Evolutionary conservation across 2,113 vertebrate genomes (phyloP).

Genomic region (Cynopterus brachyotis): DNA sequence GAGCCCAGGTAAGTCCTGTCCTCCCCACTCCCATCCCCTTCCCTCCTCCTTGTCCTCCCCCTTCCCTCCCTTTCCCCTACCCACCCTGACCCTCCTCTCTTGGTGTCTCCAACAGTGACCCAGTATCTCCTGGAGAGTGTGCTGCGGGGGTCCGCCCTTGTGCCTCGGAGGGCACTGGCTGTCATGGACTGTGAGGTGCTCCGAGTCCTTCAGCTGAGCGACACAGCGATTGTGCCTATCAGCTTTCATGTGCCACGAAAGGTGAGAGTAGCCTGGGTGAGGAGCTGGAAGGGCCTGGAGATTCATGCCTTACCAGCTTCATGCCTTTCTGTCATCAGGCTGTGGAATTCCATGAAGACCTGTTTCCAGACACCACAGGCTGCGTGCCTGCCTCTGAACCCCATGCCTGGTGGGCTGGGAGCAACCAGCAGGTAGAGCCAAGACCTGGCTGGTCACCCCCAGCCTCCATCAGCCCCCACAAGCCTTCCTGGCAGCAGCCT

Average conservation of each 20-base stretch:
- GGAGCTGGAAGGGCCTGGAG: background rate
- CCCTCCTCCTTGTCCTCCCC: rapidly evolving
- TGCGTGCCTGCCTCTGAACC: slow-evolving; percentile 82
- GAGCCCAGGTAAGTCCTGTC: slow-evolving; percentile 86
- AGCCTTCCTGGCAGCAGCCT: background rate
- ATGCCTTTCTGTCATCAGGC: slow-evolving; percentile 76
- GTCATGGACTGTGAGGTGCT: slow-evolving; percentile 93
- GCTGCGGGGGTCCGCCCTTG: slow-evolving; percentile 85
- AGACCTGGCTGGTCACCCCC: background rate
- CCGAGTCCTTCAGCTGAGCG: slow-evolving; percentile 92
- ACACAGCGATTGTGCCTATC: slow-evolving; percentile 90
- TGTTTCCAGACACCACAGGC: slow-evolving; percentile 91
- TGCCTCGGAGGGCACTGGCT: slow-evolving; percentile 90
- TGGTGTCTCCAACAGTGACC: slow-evolving; percentile 84
- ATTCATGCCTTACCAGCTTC: background rate
- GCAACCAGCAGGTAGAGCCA: slow-evolving; percentile 88
- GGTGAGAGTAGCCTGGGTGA: slow-evolving; percentile 78
- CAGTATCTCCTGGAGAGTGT: slow-evolving; percentile 89
- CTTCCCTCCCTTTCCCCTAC: rapidly evolving
- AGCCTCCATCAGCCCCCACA: rapidly evolving
- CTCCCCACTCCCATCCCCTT: rapidly evolving
- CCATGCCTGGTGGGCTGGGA: slow-evolving; percentile 93
- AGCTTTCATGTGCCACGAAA: slow-evolving; percentile 95
- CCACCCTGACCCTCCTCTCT: rapidly evolving
- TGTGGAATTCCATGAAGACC: slow-evolving; percentile 92